These are phyloP conservation scores for Papilio elwesi DNA, from an alignment of 2,888 invertebrate genomes.

Conservation along the genomic window DNA sequence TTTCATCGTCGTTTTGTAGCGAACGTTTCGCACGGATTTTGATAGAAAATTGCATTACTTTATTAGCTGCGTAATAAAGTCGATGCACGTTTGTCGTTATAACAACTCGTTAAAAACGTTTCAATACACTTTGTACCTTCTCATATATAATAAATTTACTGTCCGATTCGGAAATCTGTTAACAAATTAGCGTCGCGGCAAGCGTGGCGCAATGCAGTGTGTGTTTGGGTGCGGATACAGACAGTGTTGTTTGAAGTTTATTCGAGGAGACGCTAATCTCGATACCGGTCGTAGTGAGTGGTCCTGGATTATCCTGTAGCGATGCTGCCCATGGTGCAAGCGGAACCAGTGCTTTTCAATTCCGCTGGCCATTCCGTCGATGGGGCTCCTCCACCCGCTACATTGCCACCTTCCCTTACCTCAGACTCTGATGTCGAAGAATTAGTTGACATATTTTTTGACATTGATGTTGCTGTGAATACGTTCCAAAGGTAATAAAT, in stretches of 20 bases:
- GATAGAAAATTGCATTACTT: constrained; percentile 78
- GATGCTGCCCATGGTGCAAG: constrained; percentile 81
- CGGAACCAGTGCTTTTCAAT: constrained; percentile 75
- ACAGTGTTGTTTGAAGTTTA: constrained; percentile 71
- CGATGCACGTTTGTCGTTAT: constrained; percentile 61
- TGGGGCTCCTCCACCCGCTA: constrained; percentile 73
- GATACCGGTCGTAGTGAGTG: constrained; percentile 64
- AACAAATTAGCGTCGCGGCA: constrained; percentile 72
- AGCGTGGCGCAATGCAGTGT: constrained; percentile 83
- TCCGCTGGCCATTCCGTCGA: constrained; percentile 70
- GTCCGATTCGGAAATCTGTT: constrained; percentile 55
- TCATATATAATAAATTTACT: constrained; percentile 41
- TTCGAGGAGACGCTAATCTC: constrained; percentile 62
- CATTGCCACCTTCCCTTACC: constrained; percentile 76
- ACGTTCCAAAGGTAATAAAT: constrained; percentile 76
- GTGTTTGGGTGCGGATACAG: constrained; percentile 77
- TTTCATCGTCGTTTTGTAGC: constrained; percentile 83
- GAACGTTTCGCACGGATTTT: constrained; percentile 82
- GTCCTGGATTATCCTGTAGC: constrained; percentile 66
- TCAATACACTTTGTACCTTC: background rate
- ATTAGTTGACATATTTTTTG: constrained; percentile 78
- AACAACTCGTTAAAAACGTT: constrained; percentile 35
- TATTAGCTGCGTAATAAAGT: constrained; percentile 79
- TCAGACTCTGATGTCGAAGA: constrained; percentile 78
- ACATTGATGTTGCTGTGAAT: constrained; percentile 78